Conservation (phyloP, 1,140 invertebrate species). For the Achroia grisella region DNA sequence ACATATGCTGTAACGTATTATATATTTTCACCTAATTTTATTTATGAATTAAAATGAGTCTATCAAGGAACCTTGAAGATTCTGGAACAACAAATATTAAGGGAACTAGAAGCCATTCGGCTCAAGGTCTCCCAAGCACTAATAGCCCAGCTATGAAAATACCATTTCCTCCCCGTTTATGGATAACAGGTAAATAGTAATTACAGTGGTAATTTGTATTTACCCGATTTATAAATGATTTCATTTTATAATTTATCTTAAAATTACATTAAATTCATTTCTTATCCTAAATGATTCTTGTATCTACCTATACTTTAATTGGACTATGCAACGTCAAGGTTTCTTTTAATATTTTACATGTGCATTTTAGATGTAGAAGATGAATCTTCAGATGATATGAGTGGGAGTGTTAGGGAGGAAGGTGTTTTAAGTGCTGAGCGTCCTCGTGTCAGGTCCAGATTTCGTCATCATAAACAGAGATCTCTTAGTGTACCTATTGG, state of each 20-base stretch:
- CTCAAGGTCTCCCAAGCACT: constrained; percentile 45
- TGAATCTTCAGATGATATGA: constrained; percentile 57
- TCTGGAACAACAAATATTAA: constrained; percentile 10
- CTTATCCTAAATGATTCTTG: too few relatives aligned
- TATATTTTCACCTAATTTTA: constrained; percentile 1
- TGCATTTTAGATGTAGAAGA: constrained; percentile 57
- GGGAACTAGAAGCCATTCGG: constrained; percentile 50
- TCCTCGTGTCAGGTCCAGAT: constrained; percentile 50
- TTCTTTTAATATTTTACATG: too few relatives aligned
- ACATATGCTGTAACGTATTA: constrained; percentile 34
- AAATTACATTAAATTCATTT: too few relatives aligned
- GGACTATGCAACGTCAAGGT: too few relatives aligned
- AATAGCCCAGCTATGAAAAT: constrained; percentile 56
- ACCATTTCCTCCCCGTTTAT: constrained; percentile 61
- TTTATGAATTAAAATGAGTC: constrained; percentile 36
- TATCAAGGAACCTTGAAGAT: constrained; percentile 23
- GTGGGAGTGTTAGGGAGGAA: constrained; percentile 34
- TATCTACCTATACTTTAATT: too few relatives aligned
- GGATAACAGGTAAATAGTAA: constrained; percentile 68
- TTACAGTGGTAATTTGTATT: too few relatives aligned
- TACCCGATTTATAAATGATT: too few relatives aligned
- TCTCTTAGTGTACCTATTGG: constrained; percentile 78
- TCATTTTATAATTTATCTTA: too few relatives aligned
- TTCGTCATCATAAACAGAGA: constrained; percentile 47
- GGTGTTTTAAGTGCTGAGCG: constrained; percentile 35